Percentiles rank a stretch among this genome's conserved stretches.
Conservation (phyloP, 2,888 invertebrate species). For the Perdita meconis region DNA sequence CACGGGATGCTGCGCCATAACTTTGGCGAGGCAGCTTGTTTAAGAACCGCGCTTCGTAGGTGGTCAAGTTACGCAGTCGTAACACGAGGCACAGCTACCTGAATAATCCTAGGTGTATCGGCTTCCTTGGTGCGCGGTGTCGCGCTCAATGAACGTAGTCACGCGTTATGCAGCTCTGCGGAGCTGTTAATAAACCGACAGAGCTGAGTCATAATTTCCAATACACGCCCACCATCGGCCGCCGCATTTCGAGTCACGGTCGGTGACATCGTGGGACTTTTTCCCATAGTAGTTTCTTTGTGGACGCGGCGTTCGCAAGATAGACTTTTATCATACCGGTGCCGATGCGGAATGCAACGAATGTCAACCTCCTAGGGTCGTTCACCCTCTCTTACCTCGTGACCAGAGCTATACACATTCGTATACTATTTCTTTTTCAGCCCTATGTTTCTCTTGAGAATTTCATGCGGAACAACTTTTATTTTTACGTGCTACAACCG, state of each 20-base stretch:
- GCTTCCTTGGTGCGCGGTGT: background rate
- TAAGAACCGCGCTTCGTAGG: slow-evolving; percentile 1
- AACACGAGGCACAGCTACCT: background rate
- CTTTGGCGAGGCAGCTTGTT: background rate
- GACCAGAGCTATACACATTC: too few relatives aligned
- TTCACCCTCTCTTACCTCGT: too few relatives aligned
- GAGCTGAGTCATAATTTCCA: slow-evolving; percentile 72
- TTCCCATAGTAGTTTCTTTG: background rate
- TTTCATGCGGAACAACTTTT: too few relatives aligned
- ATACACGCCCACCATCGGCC: slow-evolving; percentile 63
- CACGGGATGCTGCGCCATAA: background rate
- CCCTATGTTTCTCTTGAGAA: too few relatives aligned
- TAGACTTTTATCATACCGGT: too few relatives aligned
- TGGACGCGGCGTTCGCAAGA: too few relatives aligned
- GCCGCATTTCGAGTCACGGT: slow-evolving; percentile 45
- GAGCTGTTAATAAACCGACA: slow-evolving; percentile 52
- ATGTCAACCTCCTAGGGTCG: too few relatives aligned
- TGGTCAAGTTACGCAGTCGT: background rate
- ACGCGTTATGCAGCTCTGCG: background rate
- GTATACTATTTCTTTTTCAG: too few relatives aligned
- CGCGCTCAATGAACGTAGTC: slow-evolving; percentile 54
- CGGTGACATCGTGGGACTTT: slow-evolving; percentile 16
- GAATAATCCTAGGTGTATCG: background rate
- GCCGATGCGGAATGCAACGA: too few relatives aligned
- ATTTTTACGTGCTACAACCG: too few relatives aligned